These are phyloP conservation scores for Amblyjoppa fuscipennis DNA, from an alignment of 2,888 invertebrate genomes.

Conservation along the genomic window DNA sequence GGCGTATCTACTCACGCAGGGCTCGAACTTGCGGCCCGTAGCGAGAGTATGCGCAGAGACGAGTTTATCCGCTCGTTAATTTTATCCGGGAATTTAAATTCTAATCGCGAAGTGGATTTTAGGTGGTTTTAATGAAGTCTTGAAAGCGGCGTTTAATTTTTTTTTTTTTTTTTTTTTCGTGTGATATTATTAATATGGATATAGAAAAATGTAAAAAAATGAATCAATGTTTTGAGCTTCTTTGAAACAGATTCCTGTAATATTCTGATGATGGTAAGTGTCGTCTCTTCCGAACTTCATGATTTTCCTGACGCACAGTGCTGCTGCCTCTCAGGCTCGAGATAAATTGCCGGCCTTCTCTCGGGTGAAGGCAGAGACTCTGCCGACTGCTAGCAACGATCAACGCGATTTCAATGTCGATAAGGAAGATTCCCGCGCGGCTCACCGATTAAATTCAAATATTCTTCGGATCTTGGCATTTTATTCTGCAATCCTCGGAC, in stretches of 20 bases:
- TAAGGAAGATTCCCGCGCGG: background rate
- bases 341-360: constrained; percentile 18
- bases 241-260: constrained; percentile 12
- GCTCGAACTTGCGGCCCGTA: background rate
- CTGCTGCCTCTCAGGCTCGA: background rate
- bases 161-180: background rate
- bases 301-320: background rate
- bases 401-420: background rate
- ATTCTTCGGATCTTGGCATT: background rate
- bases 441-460: background rate
- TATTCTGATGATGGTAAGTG: constrained; percentile 10
- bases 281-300: background rate
- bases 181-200: background rate
- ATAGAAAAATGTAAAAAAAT: background rate
- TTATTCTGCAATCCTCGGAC: too few species aligned
- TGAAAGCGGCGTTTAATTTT: background rate
- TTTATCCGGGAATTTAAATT: background rate
- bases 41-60: background rate
- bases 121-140: background rate
- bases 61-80: background rate
- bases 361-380: constrained; percentile 12
- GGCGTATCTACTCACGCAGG: constrained; percentile 3
- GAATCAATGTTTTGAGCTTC: background rate
- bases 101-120: background rate
- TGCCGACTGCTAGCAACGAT: constrained; percentile 8